phyloP scores from a whole-genome alignment of 2,888 invertebrate species.

The Dilophus febrilis region DNA sequence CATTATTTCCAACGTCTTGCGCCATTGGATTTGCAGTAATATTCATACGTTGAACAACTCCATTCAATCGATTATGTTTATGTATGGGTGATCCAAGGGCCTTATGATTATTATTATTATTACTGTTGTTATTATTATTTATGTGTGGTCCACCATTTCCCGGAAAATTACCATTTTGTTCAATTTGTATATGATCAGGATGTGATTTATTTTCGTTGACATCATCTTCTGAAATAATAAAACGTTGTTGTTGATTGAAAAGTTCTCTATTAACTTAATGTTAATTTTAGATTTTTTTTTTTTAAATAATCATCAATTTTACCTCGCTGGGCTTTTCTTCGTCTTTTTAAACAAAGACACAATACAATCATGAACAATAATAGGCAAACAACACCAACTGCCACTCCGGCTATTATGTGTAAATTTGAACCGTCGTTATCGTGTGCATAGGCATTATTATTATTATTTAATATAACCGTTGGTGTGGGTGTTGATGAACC shows the following conservation, averaged over 20 bases:
- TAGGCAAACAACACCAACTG: constrained; percentile 16
- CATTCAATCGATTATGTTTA: constrained; percentile 23
- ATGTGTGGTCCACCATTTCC: constrained; percentile 6
- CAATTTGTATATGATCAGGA: constrained; percentile 28
- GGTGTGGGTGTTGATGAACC: background rate
- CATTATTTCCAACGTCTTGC: constrained; percentile 16
- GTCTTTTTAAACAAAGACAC: constrained; percentile 11
- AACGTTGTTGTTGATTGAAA: background rate
- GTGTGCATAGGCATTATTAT: constrained; percentile 15
- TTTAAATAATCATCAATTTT: too few species aligned
- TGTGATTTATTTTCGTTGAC: constrained; percentile 24
- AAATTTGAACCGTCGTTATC: constrained; percentile 21
- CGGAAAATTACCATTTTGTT: constrained; percentile 23
- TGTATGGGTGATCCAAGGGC: constrained; percentile 15
- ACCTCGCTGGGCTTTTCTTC: constrained; percentile 21
- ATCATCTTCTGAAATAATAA: constrained; percentile 13
- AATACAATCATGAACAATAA: background rate
- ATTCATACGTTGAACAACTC: constrained; percentile 28
- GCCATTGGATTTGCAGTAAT: constrained; percentile 30
- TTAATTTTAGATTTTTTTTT: too few species aligned
- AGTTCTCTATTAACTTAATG: too few species aligned
- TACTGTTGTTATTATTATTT: too few species aligned
- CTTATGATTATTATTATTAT: constrained; percentile 1
- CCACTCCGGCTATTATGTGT: constrained; percentile 25
- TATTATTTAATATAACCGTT: too few species aligned